Evolutionary conservation across 2,113 vertebrate species (phyloP), one percentile per base, ranked within the genome.

Genomic region (Melozone crissalis): DNA sequence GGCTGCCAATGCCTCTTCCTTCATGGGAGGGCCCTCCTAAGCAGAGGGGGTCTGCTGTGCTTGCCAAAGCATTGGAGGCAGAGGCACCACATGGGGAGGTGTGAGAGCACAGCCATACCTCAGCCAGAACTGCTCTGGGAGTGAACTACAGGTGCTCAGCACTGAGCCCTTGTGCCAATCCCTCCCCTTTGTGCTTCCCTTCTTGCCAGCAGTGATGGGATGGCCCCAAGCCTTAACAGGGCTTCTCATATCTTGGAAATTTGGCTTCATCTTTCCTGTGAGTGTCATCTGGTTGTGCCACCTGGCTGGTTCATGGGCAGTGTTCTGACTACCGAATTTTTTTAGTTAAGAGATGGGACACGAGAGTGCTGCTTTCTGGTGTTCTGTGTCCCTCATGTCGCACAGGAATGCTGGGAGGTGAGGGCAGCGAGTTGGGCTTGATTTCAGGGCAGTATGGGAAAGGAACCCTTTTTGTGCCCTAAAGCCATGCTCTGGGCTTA

Each of bases 361-460:
- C 11, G 8, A 49, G 31, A 66, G 7, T 59, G 55, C 7, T 73
- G 59, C 15, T 86, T 83, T 66, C 55, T 93, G 24, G 24, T 61
- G 24, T 54, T 72, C 0, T 0, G 14, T 75, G 41, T 3, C 7
- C 10, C 31, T 80, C 23, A 10, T 0, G 0, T 67, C 44, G 41
- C 22, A 15, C 10, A 52, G 31, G 33, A 69, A 10, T 58, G 9
- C 35, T 83, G 54, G n/a, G 39, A 67, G 66, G 33, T 72, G 61
- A 61, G 22, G 35, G 5, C 20, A 62, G 19, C 0, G 3, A 37
- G 21, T 7, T 37, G 15, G 33, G 13, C 33, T 72, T 59, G 39
- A 39, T 65, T 87, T 49, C 57, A 59, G 69, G 31, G 35, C 24
- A 43, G 24, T 16, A 7, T 58, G 15, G 33, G 52, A 74, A 71